Conservation (phyloP, 2,113 vertebrate species). For the Epinephelus cyanopodus region DNA sequence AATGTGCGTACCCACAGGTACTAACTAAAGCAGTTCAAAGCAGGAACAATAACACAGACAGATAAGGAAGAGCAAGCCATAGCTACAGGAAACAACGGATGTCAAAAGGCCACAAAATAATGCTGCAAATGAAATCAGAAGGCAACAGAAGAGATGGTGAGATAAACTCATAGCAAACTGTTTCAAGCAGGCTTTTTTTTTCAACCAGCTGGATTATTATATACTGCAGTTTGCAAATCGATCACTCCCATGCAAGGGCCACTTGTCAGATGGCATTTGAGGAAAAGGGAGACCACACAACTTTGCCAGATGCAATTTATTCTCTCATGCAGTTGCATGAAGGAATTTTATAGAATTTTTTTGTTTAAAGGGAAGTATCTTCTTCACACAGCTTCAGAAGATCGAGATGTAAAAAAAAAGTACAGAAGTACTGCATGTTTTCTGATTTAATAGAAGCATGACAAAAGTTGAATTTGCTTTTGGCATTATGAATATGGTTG, state of each 20-base stretch:
- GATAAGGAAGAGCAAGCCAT: constrained; percentile 48
- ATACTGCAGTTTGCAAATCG: background rate
- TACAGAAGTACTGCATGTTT: background rate
- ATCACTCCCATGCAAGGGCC: background rate
- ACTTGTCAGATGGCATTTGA: background rate
- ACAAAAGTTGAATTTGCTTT: background rate
- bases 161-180: background rate
- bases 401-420: background rate
- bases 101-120: constrained; percentile 28
- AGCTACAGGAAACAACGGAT: constrained; percentile 35
- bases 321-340: background rate
- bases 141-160: constrained; percentile 54
- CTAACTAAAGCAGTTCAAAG: constrained; percentile 25
- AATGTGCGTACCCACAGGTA: background rate
- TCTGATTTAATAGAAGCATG: background rate
- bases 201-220: background rate
- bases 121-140: constrained; percentile 56
- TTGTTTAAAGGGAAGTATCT: too few relatives aligned
- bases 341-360: background rate
- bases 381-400: background rate
- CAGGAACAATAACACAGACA: constrained; percentile 55
- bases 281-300: background rate
- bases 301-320: background rate
- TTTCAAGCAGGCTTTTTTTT: too few relatives aligned
- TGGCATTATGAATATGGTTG: background rate